phyloP scores from a whole-genome alignment of 2,113 vertebrate species.

The Microcebus ravelobensis region DNA sequence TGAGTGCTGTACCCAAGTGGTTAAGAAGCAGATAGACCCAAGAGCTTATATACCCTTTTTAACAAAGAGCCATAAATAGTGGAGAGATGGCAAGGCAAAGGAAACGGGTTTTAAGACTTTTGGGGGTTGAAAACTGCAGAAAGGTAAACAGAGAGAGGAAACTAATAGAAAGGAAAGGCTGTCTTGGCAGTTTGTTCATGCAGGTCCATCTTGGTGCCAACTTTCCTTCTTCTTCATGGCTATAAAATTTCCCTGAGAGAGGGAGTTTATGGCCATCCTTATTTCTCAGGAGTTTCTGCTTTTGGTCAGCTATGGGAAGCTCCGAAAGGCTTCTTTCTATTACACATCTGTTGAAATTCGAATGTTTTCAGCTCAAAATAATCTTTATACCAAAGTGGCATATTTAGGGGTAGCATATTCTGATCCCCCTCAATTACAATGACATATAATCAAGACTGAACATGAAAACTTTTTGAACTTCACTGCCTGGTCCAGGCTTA shows the following conservation, averaged over 20 bases:
- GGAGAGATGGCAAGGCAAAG: neutral
- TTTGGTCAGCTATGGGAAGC: neutral
- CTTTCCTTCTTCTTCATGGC: neutral
- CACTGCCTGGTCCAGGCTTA: neutral
- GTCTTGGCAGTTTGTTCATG: neutral
- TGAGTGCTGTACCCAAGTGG: too few species aligned
- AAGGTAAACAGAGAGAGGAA: neutral
- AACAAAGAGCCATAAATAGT: neutral
- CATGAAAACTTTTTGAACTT: neutral
- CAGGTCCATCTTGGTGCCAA: neutral
- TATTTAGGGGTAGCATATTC: neutral
- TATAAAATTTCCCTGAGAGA: neutral
- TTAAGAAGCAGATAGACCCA: neutral
- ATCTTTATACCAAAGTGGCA: conserved; percentile 11
- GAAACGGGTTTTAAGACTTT: neutral
- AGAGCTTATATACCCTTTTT: neutral
- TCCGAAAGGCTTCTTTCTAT: neutral
- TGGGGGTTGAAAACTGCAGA: neutral
- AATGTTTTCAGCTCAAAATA: conserved; percentile 49
- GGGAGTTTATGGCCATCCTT: neutral
- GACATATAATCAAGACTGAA: neutral
- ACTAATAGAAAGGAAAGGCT: neutral
- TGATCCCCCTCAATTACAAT: neutral
- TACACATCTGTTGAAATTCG: conserved; percentile 29
- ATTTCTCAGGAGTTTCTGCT: neutral